Evolutionary conservation across 2,113 vertebrate genomes (phyloP).

Genomic region (Passer domesticus): DNA sequence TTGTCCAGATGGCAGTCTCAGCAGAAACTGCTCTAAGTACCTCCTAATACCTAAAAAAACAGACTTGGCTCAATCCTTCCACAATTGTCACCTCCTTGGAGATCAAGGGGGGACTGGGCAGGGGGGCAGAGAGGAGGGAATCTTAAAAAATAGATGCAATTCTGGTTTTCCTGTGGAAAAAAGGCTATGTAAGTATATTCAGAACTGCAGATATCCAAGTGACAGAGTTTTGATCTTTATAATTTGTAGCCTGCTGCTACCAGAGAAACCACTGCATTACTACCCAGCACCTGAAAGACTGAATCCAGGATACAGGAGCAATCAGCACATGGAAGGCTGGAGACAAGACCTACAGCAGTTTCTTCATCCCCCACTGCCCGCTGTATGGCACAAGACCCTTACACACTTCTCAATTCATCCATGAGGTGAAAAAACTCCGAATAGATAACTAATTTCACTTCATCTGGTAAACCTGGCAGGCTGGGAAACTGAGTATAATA

Average conservation of each 20-base stretch:
- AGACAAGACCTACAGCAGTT: neutral
- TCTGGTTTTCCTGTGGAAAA: neutral
- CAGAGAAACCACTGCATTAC: neutral
- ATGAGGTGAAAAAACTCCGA: neutral
- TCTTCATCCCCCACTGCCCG: neutral
- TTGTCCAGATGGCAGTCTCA: conserved; percentile 74
- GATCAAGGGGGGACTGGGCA: neutral
- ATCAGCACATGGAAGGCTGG: neutral
- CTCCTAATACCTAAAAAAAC: conserved; percentile 60
- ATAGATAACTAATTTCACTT: neutral
- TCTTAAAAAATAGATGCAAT: neutral
- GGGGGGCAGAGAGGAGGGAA: neutral
- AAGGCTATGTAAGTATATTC: neutral
- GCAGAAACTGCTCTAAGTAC: conserved; percentile 65
- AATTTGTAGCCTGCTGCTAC: neutral
- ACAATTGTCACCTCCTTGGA: conserved; percentile 66
- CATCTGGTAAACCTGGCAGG: neutral
- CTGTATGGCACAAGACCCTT: neutral
- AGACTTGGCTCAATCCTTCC: conserved; percentile 69
- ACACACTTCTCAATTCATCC: neutral
- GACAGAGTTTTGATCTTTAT: neutral
- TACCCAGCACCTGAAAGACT: neutral
- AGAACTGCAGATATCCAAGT: neutral
- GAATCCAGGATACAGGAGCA: neutral
- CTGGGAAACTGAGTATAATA: neutral